These are phyloP conservation scores for Crossaster papposus DNA, from an alignment of 53 echinoderm and acorn worm genomes.

Conservation along the genomic window DNA sequence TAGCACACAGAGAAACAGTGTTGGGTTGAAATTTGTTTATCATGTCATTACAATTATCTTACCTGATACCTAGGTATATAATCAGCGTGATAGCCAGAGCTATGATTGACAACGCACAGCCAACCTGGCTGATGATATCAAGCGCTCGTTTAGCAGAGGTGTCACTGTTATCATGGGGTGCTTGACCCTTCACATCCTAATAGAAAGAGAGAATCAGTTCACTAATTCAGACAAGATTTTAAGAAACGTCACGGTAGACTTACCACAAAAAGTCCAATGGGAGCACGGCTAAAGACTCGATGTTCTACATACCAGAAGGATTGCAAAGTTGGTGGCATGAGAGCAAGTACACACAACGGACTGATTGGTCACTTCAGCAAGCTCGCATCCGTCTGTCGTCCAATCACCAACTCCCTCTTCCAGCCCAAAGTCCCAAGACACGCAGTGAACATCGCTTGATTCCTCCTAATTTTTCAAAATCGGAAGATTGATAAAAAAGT, in stretches of 20 bases:
- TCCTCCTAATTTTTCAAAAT: neutral
- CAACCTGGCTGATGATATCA: constrained; percentile 60
- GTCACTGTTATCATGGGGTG: neutral
- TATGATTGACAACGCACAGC: constrained; percentile 56
- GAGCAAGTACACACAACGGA: constrained; percentile 6
- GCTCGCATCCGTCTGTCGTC: constrained; percentile 61
- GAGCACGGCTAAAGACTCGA: too few relatives aligned
- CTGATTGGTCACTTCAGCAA: constrained; percentile 2
- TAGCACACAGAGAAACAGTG: too few relatives aligned
- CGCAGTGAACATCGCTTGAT: constrained; percentile 42
- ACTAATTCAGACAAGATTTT: too few relatives aligned
- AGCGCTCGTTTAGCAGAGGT: neutral
- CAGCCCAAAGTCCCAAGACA: constrained; percentile 69
- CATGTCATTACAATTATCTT: too few relatives aligned
- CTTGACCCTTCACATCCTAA: constrained; percentile 42
- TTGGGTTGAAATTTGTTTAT: too few relatives aligned
- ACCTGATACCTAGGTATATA: constrained; percentile 76
- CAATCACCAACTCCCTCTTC: constrained; percentile 63
- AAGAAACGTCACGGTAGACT: too few relatives aligned
- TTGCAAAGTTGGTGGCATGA: constrained; percentile 51
- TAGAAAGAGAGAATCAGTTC: neutral
- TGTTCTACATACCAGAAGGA: constrained; percentile 41
- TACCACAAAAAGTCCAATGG: too few relatives aligned
- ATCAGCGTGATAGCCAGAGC: constrained; percentile 67
- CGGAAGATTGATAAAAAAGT: too few relatives aligned